phyloP scores from a whole-genome alignment of 2,113 vertebrate genomes.

The Oenanthe melanoleuca region DNA sequence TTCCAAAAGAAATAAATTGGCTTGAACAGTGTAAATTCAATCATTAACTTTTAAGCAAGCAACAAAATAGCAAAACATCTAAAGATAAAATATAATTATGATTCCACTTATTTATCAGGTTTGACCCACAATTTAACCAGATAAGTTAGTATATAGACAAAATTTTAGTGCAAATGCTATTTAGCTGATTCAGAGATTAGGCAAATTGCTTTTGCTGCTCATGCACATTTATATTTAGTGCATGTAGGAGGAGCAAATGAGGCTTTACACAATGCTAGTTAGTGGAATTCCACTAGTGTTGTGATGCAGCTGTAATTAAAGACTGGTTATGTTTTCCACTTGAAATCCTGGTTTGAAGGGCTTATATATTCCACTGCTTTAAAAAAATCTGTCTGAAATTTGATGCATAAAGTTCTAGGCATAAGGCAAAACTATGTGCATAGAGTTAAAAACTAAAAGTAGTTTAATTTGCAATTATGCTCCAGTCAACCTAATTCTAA shows the following conservation, averaged over 20 bases:
- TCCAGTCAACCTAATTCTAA: neutral
- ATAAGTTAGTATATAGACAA: neutral
- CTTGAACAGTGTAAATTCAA: neutral
- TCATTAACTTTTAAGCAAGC: neutral
- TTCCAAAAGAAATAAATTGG: neutral
- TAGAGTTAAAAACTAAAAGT: neutral
- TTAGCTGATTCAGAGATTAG: conserved; percentile 42
- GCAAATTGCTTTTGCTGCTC: conserved; percentile 44
- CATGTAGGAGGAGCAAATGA: conserved; percentile 21
- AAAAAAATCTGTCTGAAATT: neutral
- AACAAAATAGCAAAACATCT: neutral
- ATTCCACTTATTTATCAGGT: neutral
- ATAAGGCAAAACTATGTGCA: neutral
- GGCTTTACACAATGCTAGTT: neutral
- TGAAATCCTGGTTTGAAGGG: neutral
- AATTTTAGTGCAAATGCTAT: neutral
- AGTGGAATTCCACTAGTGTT: conserved; percentile 6
- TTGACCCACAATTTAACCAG: neutral
- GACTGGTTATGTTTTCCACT: neutral
- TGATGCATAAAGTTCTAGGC: neutral
- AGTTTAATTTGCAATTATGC: neutral
- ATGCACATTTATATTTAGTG: conserved; percentile 65
- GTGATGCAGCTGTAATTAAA: conserved; percentile 1
- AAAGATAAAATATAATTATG: neutral
- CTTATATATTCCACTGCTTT: neutral